phyloP scores from a whole-genome alignment of 2,113 vertebrate species.

The Leuciscus idus region DNA sequence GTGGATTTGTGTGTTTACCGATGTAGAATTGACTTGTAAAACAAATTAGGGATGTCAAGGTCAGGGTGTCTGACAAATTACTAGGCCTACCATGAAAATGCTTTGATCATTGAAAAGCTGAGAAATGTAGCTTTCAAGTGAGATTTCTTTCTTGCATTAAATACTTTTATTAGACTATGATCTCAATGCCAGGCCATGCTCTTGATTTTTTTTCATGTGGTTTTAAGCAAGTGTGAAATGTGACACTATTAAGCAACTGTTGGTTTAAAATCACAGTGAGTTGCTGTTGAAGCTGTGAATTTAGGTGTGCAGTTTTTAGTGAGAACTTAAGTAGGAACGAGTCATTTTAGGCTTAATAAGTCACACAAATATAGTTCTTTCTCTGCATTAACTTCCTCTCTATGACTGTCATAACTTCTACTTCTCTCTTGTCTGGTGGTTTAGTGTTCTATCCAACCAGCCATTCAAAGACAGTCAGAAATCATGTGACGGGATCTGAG shows the following conservation, averaged over 20 bases:
- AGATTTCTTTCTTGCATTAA: neutral
- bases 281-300: neutral
- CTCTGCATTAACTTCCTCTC: conserved; percentile 29
- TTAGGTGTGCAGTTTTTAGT: neutral
- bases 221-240: neutral
- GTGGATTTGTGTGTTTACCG: neutral
- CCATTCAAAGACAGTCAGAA: neutral
- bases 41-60: neutral
- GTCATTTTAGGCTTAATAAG: neutral
- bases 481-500: conserved; percentile 33
- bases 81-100: neutral
- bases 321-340: neutral
- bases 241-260: neutral
- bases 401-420: conserved; percentile 5
- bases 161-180: neutral
- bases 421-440: conserved; percentile 29
- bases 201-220: neutral
- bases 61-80: neutral
- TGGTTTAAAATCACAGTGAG: conserved; percentile 3
- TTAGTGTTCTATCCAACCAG: neutral
- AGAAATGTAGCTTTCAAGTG: neutral
- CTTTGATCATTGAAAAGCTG: neutral
- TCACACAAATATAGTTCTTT: conserved; percentile 4
- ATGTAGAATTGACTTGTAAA: no score
- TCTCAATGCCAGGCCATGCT: neutral